phyloP scores from a whole-genome alignment of 2,888 invertebrate species.

The Theretra japonica region DNA sequence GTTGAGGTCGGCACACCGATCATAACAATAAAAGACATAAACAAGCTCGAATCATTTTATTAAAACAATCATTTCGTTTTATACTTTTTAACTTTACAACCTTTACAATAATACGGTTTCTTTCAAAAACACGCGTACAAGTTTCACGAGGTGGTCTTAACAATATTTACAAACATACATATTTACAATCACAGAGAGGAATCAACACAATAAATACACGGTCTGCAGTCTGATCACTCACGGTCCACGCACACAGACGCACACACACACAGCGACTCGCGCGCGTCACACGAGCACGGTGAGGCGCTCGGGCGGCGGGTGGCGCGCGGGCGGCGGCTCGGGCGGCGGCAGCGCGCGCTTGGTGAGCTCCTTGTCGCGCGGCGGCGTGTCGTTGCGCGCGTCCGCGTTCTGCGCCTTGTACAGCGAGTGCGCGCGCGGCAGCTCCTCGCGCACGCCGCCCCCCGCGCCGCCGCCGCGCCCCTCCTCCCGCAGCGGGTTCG shows the following conservation, averaged over 20 bases:
- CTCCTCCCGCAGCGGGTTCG: constrained; percentile 90
- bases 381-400: constrained; percentile 92
- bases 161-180: constrained; percentile 77
- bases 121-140: constrained; percentile 43
- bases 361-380: constrained; percentile 90
- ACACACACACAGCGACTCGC: constrained; percentile 36
- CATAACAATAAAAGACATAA: background rate
- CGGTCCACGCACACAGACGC: constrained; percentile 48
- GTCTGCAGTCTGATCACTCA: constrained; percentile 40
- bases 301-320: constrained; percentile 68
- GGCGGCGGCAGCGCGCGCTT: constrained; percentile 86
- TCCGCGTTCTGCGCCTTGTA: constrained; percentile 94
- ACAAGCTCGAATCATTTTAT: constrained; percentile 54
- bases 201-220: constrained; percentile 67
- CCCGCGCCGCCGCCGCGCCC: constrained; percentile 73
- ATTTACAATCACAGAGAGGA: constrained; percentile 66
- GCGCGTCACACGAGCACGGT: constrained; percentile 72
- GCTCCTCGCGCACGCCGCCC: constrained; percentile 77
- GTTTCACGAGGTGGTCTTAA: constrained; percentile 65
- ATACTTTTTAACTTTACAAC: constrained; percentile 64
- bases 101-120: constrained; percentile 71
- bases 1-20: no score
- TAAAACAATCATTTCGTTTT: constrained; percentile 64
- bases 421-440: constrained; percentile 86
- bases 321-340: constrained; percentile 60